phyloP scores from a whole-genome alignment of 2,797 vertebrate species.

The Orestias chungarensis region DNA sequence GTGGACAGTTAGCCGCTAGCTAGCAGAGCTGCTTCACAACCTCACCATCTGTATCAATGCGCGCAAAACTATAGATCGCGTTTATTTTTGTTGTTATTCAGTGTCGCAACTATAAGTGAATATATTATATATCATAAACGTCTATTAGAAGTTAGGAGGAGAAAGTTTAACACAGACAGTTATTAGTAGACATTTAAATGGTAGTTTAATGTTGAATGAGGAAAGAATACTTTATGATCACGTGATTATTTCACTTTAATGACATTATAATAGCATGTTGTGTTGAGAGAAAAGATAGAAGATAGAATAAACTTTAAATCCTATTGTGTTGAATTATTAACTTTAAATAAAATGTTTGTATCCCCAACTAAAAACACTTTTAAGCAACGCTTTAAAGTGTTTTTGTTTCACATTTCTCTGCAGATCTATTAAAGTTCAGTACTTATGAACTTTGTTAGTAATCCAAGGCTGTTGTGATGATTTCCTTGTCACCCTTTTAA shows the following conservation, averaged over 20 bases:
- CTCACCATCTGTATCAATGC: conserved; percentile 9
- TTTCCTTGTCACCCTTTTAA: neutral
- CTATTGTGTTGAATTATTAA: neutral
- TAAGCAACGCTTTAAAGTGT: neutral
- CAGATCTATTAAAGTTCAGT: neutral
- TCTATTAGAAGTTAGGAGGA: neutral
- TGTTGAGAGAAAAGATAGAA: neutral
- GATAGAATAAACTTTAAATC: neutral
- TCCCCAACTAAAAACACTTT: neutral
- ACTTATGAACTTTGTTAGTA: neutral
- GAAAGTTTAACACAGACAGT: neutral
- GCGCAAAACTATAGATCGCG: conserved; percentile 12
- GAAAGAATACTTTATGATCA: too few relatives aligned
- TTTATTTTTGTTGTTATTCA: neutral
- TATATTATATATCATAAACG: neutral
- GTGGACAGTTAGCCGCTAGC: conserved; percentile 50
- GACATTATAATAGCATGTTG: neutral
- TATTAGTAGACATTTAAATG: conserved; percentile 5
- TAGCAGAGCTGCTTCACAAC: conserved; percentile 26
- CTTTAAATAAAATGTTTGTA: neutral
- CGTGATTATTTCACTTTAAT: neutral
- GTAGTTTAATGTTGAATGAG: too few relatives aligned
- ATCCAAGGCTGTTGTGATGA: neutral
- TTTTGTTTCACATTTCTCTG: neutral
- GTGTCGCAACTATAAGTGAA: neutral